A percentile compares a stretch with the other conserved stretches of the same genome.
Evolutionary conservation across 2,797 vertebrate species (phyloP).

Genomic region (Pyrocephalus nanus): DNA sequence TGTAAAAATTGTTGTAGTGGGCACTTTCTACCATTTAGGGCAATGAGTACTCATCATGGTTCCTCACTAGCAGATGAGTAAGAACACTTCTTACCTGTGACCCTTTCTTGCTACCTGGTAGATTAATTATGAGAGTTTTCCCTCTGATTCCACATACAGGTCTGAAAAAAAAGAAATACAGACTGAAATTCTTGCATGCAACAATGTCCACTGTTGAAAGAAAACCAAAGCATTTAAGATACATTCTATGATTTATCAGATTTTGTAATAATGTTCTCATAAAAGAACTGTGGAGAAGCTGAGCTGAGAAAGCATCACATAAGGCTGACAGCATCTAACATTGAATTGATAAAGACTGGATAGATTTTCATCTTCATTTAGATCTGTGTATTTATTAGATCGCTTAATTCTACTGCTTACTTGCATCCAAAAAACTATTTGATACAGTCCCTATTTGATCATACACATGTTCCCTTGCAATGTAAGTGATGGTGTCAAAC

Average conservation of each 20-base stretch:
- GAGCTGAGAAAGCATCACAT: neutral
- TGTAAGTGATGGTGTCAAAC: neutral
- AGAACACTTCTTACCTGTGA: constrained; percentile 89
- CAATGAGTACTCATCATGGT: neutral
- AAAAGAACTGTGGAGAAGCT: neutral
- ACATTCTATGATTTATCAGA: neutral
- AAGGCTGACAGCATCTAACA: neutral
- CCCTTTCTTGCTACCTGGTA: constrained; percentile 99
- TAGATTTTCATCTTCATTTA: neutral
- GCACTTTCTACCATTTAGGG: neutral
- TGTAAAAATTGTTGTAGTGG: neutral
- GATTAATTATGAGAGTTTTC: constrained; percentile 98
- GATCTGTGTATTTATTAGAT: neutral
- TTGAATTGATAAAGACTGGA: neutral
- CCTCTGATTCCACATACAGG: constrained; percentile 97
- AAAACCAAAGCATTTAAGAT: neutral
- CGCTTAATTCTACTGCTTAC: neutral
- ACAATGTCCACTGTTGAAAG: neutral
- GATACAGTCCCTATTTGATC: neutral
- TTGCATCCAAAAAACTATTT: neutral
- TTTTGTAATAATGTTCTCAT: neutral
- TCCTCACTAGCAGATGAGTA: neutral
- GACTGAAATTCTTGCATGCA: constrained; percentile 35
- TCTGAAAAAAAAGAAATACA: constrained; percentile 77
- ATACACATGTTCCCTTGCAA: neutral